Base-by-base conservation (phyloP, 2,888 invertebrate genomes). In the Acrobeloides nanus region DNA sequence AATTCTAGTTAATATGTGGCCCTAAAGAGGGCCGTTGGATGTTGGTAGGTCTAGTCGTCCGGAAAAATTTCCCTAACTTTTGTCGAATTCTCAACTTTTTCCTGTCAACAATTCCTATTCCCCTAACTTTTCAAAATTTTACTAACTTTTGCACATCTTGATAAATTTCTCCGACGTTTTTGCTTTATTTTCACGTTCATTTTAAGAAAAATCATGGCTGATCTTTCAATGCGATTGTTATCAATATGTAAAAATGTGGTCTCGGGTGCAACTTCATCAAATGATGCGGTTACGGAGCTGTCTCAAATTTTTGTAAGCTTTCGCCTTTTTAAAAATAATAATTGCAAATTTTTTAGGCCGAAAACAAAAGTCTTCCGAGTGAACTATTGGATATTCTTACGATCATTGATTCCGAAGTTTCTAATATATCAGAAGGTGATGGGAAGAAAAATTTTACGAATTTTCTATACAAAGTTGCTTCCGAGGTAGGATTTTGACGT, bases 371-470 rank as follows among this genome's bases (percentile, higher is more conserved):
- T 21, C 40, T 41, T 24, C 24, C 48, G 23, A 63, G 63, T 7
- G 33, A 51, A 4, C 46, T 66, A 24, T 32, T 66, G 21, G 66
- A 66, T 46, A 55, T 62, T 15, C 51, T 66, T 4, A 48, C 55
- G 15, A 53, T 50, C 12, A 39, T 60, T 8, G 59, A 63, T 34
- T 45, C 37, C 1, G 60, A 63, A 26, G 35, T 48, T 15, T 48
- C 41, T 4, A 42, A 40, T 5, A 45, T 45, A 18, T 34, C 48
- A 25, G 37, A 34, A 5, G 48, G 38, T 8, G 45, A 50, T n/a
- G 27, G 24, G 37, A 55, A 49, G 24, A 40, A 39, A 4, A 42
- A 53, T 18, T 54, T 58, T 18, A 38, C 40, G 8, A 44, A 53
- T 12, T 53, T 63, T 24, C 46, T 60, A 6, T 33, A 46, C 20